A percentile compares a stretch with the other conserved stretches of the same genome.
These are phyloP conservation scores for Pygoscelis adeliae DNA, from an alignment of 2,113 vertebrate genomes.

Conservation along the genomic window DNA sequence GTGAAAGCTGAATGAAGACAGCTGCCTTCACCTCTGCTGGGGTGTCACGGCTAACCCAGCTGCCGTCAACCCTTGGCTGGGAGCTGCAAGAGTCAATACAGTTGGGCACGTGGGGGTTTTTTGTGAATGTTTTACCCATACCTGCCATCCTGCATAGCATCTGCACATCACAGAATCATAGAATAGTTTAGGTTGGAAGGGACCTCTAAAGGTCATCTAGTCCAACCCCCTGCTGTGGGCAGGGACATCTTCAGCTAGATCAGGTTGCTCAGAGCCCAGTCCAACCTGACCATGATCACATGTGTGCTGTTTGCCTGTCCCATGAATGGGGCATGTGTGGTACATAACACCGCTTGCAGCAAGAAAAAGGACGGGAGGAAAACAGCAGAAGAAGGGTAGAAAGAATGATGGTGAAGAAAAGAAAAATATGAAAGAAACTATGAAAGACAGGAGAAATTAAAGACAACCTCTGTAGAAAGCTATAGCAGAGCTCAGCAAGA, in stretches of 20 bases:
- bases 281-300: no score
- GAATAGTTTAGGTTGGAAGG: no score
- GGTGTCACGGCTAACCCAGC: not conserved
- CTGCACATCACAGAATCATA: not conserved
- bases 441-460: not conserved
- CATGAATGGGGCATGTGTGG: no score
- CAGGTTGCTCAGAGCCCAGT: no score
- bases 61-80: not conserved
- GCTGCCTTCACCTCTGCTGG: not conserved
- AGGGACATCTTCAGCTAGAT: no score
- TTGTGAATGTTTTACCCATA: not conserved
- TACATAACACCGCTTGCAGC: not conserved
- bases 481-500: not conserved
- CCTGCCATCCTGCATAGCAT: not conserved
- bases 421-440: not conserved
- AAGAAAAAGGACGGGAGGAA: not conserved
- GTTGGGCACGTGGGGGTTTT: rapidly evolving
- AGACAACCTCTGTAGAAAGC: not conserved
- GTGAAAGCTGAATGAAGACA: not conserved
- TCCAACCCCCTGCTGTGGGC: no score
- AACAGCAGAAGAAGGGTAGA: not conserved
- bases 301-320: not conserved
- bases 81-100: not conserved
- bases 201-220: no score
- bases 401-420: not conserved